Evolutionary conservation across 30 jellyfish, hydroid and myxozoan species (phyloP).

Genomic region (Calvadosia cruxmelitensis): DNA sequence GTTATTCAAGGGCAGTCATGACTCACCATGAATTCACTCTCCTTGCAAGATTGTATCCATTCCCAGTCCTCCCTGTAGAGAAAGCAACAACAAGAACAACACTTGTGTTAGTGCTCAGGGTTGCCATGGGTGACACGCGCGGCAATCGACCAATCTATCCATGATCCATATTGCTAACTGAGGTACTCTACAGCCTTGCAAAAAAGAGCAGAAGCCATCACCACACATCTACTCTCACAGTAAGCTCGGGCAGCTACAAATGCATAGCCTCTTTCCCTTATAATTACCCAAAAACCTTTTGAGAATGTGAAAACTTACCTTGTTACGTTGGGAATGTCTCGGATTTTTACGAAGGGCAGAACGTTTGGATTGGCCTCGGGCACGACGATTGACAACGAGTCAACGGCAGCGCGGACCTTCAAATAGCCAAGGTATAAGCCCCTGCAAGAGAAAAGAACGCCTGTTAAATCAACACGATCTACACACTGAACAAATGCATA

Average conservation of each 20-base stretch:
- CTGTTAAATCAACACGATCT: neutral
- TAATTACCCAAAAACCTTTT: too few relatives aligned
- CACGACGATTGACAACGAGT: conserved; percentile 83
- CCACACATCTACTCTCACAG: too few relatives aligned
- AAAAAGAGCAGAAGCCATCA: too few relatives aligned
- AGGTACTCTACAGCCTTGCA: too few relatives aligned
- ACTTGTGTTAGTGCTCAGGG: neutral
- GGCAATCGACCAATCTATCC: too few relatives aligned
- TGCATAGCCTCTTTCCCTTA: too few relatives aligned
- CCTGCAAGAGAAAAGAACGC: conserved; percentile 16
- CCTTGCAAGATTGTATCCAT: conserved; percentile 38
- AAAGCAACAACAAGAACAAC: neutral
- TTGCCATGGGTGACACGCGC: too few relatives aligned
- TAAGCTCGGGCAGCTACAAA: too few relatives aligned
- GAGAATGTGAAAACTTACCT: too few relatives aligned
- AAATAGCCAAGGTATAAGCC: conserved; percentile 94
- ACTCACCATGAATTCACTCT: neutral
- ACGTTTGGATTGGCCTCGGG: conserved; percentile 82
- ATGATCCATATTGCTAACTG: too few relatives aligned
- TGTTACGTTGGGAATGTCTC: conserved; percentile 94
- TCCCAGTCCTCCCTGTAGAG: conserved; percentile 55
- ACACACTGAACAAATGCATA: neutral
- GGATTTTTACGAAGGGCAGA: conserved; percentile 76
- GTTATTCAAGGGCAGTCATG: neutral
- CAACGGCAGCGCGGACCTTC: conserved; percentile 83